Evolutionary conservation across 2,113 vertebrate genomes (phyloP).

Genomic region (Scatophagus argus): DNA sequence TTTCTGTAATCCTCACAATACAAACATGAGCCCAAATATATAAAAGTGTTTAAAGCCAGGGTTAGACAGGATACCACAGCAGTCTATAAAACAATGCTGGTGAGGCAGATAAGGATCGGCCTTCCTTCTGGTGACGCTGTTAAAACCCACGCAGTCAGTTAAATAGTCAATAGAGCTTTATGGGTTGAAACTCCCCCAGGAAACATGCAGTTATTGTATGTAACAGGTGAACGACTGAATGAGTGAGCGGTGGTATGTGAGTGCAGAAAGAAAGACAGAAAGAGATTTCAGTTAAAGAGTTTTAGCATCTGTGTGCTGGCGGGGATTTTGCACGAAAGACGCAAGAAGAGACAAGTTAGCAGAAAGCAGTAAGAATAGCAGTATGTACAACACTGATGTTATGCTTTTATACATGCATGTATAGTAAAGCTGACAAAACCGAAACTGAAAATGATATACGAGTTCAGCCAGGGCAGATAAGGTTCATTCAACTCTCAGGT

Average conservation of each 20-base stretch:
- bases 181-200: conserved; percentile 51
- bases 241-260: background rate
- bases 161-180: conserved; percentile 61
- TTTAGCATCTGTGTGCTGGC: background rate
- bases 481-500: background rate
- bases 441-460: conserved; percentile 7
- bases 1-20: conserved; percentile 33
- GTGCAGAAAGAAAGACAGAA: conserved; percentile 24
- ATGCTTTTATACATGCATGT: background rate
- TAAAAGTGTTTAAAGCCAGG: conserved; percentile 21
- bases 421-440: conserved; percentile 9
- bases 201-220: conserved; percentile 46
- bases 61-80: conserved; percentile 42
- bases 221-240: conserved; percentile 33
- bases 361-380: too few relatives aligned
- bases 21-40: conserved; percentile 30
- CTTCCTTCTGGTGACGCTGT: conserved; percentile 47
- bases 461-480: background rate
- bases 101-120: conserved; percentile 63
- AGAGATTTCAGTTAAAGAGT: background rate
- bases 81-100: conserved; percentile 67
- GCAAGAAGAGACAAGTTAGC: background rate
- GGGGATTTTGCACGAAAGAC: conserved; percentile 9
- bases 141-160: conserved; percentile 47
- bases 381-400: conserved; percentile 1